Percentiles rank a stretch among this genome's conserved stretches.
Conservation (phyloP, 2,113 vertebrate species). For the Machaerirhynchus nigripectus region DNA sequence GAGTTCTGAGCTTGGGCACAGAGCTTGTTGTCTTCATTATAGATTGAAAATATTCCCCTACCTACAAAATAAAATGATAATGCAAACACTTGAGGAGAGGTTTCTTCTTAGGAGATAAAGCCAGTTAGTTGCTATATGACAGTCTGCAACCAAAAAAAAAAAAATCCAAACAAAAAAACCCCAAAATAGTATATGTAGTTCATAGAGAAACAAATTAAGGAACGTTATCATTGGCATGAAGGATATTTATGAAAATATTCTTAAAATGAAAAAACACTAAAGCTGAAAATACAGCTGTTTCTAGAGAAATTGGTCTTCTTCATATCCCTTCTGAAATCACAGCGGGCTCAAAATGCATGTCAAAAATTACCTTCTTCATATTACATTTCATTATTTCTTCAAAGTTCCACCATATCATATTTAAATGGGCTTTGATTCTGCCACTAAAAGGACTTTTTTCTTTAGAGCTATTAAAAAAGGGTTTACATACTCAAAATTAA, state of each 20-base stretch:
- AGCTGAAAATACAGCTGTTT: not conserved
- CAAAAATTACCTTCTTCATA: not conserved
- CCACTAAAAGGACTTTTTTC: not conserved
- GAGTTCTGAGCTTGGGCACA: constrained; percentile 78
- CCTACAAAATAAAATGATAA: constrained; percentile 68
- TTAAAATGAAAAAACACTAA: not conserved
- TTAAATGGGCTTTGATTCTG: not conserved
- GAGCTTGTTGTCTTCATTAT: constrained; percentile 85
- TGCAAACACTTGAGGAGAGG: not conserved
- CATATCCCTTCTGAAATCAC: not conserved
- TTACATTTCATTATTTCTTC: not conserved
- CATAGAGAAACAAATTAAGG: not conserved
- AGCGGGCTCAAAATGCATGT: not conserved
- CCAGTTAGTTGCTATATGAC: not conserved
- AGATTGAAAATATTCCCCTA: constrained; percentile 82
- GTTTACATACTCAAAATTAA: not conserved
- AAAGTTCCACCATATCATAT: not conserved
- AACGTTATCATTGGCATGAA: not conserved
- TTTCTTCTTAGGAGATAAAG: not conserved
- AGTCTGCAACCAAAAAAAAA: not conserved
- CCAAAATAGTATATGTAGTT: not conserved
- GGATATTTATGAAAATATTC: not conserved
- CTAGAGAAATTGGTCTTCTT: not conserved
- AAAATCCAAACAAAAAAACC: not conserved
- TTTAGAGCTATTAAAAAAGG: not conserved